phyloP scores from a whole-genome alignment of 2,888 invertebrate genomes.

The Oligia strigilis region DNA sequence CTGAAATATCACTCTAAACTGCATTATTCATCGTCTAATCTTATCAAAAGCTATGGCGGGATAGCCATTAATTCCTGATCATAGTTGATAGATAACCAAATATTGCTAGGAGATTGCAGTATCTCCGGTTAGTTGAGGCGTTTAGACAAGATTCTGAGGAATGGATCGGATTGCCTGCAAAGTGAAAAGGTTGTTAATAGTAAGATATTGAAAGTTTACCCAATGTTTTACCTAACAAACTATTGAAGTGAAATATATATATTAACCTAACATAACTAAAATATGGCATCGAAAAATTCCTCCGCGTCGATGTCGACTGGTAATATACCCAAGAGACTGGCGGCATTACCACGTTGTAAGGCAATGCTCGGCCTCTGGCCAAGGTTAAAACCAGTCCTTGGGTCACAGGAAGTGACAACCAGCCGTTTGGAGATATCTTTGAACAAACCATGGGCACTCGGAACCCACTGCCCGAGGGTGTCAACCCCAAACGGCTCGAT shows the following conservation, averaged over 20 bases:
- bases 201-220: background rate
- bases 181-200: background rate
- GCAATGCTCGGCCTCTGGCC: background rate
- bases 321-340: background rate
- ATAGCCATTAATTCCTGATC: conserved; percentile 21
- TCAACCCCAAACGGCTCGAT: too few relatives aligned
- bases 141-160: background rate
- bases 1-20: conserved; percentile 19
- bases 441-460: too few relatives aligned
- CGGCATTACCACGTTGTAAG: background rate
- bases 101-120: conserved; percentile 32
- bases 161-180: background rate
- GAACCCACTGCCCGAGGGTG: too few relatives aligned
- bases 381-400: background rate
- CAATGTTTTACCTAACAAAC: background rate
- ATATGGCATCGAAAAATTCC: background rate
- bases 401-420: too few relatives aligned
- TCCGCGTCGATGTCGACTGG: background rate
- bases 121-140: background rate
- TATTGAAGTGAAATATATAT: too few relatives aligned
- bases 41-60: conserved; percentile 16
- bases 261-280: background rate
- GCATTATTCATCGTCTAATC: conserved; percentile 28
- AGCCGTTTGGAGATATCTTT: too few relatives aligned
- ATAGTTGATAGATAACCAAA: conserved; percentile 27